A percentile compares a stretch with the other conserved stretches of the same genome.
phyloP scores from a whole-genome alignment of 1,140 invertebrate species.

The Drosophila simulans region DNA sequence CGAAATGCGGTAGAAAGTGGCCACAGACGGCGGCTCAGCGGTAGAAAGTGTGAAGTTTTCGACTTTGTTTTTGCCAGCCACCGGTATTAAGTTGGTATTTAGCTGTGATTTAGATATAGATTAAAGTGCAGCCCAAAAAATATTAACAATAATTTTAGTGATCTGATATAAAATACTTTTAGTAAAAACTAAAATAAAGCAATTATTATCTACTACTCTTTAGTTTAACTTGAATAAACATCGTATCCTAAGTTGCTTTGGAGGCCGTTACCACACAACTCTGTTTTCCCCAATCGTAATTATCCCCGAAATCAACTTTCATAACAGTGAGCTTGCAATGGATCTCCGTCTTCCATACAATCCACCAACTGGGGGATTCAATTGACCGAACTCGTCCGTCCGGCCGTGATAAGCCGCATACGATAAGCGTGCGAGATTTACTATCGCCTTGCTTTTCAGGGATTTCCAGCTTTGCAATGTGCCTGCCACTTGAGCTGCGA shows the following conservation, averaged over 20 bases:
- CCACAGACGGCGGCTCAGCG: conserved; percentile 27
- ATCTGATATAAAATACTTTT: too few species aligned
- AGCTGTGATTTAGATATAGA: not conserved
- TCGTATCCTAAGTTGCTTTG: not conserved
- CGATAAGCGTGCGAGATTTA: conserved; percentile 67
- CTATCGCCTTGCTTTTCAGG: conserved; percentile 60
- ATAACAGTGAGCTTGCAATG: conserved; percentile 16
- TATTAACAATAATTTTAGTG: too few species aligned
- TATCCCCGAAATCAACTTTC: conserved; percentile 34
- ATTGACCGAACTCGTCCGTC: conserved; percentile 30
- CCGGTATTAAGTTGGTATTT: conserved; percentile 24
- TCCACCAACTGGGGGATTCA: conserved; percentile 11
- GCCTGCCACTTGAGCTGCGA: conserved; percentile 59
- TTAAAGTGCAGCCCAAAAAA: conserved; percentile 5
- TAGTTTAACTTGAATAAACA: not conserved
- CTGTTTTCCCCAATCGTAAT: not conserved
- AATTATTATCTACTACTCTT: too few species aligned
- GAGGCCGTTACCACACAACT: not conserved
- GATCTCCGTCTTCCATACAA: conserved; percentile 24
- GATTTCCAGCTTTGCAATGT: conserved; percentile 62
- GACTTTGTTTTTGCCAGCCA: conserved; percentile 32
- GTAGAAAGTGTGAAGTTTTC: conserved; percentile 66
- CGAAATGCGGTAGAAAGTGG: conserved; percentile 58
- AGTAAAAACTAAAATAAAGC: too few species aligned
- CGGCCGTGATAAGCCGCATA: conserved; percentile 62